phyloP scores from a whole-genome alignment of 2,797 vertebrate species.

The Myotis pilosus region DNA sequence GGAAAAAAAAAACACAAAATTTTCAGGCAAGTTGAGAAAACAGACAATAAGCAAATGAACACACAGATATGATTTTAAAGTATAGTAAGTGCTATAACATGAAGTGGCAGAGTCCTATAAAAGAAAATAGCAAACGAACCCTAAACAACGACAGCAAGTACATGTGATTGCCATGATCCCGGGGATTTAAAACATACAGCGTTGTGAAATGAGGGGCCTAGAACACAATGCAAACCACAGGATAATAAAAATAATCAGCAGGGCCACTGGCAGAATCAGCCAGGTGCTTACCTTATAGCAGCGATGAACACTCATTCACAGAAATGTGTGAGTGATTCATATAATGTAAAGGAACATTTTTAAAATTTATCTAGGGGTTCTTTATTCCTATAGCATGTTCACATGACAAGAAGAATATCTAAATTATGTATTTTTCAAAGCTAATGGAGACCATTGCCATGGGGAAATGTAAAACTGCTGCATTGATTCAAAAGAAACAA shows the following conservation, averaged over 20 bases:
- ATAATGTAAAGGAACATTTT: constrained; percentile 86
- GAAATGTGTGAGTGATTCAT: constrained; percentile 89
- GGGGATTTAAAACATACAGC: constrained; percentile 62
- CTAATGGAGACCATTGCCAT: constrained; percentile 68
- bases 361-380: constrained; percentile 78
- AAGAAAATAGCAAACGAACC: background rate
- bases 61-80: constrained; percentile 13
- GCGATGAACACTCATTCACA: constrained; percentile 81
- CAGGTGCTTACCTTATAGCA: constrained; percentile 71
- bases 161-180: constrained; percentile 63
- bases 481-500: background rate
- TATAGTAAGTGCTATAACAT: background rate
- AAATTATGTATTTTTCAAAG: background rate
- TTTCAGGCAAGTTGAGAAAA: background rate
- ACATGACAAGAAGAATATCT: background rate
- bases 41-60: background rate
- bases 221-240: constrained; percentile 5
- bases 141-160: constrained; percentile 50
- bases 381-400: constrained; percentile 57
- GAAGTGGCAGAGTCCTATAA: background rate
- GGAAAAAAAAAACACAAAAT: background rate
- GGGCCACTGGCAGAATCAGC: constrained; percentile 63
- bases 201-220: constrained; percentile 62
- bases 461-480: background rate
- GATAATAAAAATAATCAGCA: constrained; percentile 69